Conservation (phyloP, 2,888 invertebrate species). For the Theristus sp. region DNA sequence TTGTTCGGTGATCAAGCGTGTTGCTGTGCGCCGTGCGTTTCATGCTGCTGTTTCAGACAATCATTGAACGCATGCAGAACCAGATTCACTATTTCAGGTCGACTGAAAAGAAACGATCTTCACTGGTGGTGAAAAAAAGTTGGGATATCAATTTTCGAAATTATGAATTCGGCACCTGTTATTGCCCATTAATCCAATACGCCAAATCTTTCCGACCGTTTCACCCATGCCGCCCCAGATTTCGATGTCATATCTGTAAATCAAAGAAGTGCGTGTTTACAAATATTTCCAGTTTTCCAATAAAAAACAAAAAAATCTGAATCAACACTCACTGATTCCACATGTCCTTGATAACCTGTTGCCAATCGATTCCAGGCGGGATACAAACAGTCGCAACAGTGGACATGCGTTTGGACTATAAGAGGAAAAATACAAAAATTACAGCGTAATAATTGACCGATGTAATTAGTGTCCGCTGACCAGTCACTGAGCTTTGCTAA, state of each 20-base stretch:
- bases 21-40: not conserved
- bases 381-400: slow-evolving; percentile 46
- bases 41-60: not conserved
- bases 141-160: no score
- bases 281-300: no score
- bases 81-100: not conserved
- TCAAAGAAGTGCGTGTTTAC: no score
- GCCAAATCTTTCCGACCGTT: slow-evolving; percentile 54
- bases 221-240: slow-evolving; percentile 66
- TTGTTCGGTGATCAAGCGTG: not conserved
- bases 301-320: no score
- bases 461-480: no score
- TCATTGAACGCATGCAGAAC: not conserved
- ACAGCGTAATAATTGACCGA: no score
- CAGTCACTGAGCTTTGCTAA: no score
- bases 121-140: no score
- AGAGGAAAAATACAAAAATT: no score
- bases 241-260: slow-evolving; percentile 45
- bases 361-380: slow-evolving; percentile 47
- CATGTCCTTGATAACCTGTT: slow-evolving; percentile 34
- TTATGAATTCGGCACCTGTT: no score
- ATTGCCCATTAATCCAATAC: slow-evolving; percentile 73
- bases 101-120: not conserved
- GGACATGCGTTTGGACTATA: not conserved
- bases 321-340: not conserved